Conservation (phyloP, 1,140 invertebrate genomes). For the Listronotus bonariensis region DNA sequence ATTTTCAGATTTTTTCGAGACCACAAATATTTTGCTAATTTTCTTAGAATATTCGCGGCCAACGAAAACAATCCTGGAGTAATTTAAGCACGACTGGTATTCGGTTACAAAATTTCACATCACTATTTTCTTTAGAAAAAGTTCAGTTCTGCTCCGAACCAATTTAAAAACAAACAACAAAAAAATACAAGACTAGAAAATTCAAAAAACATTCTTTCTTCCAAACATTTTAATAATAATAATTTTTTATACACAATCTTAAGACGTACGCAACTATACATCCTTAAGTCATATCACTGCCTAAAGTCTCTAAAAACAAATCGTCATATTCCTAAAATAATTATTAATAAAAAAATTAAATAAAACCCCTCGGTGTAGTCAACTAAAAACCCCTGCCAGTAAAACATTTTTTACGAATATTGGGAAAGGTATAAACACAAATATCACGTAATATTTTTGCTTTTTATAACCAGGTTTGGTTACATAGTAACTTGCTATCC, state of each 20-base stretch:
- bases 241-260: constrained; percentile 34
- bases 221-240: constrained; percentile 35
- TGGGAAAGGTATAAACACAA: too few species aligned
- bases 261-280: constrained; percentile 31
- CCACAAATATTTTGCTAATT: too few species aligned
- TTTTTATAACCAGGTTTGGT: too few species aligned
- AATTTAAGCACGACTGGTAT: too few species aligned
- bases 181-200: constrained; percentile 1
- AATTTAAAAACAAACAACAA: background rate
- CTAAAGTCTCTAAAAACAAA: constrained; percentile 35
- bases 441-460: too few species aligned
- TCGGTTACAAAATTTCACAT: too few species aligned
- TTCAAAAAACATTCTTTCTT: constrained; percentile 8
- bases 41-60: too few species aligned
- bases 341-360: constrained; percentile 10
- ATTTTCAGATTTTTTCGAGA: too few species aligned
- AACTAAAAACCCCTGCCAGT: constrained; percentile 1
- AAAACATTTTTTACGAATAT: too few species aligned
- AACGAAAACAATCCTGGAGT: too few species aligned
- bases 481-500: too few species aligned
- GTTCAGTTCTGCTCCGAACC: background rate
- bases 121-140: too few species aligned
- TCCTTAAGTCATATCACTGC: constrained; percentile 36
- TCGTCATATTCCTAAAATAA: constrained; percentile 13
- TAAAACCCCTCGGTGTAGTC: constrained; percentile 4